These are phyloP conservation scores for Catharus fuscescens DNA, from an alignment of 2,113 vertebrate genomes.

Conservation along the genomic window DNA sequence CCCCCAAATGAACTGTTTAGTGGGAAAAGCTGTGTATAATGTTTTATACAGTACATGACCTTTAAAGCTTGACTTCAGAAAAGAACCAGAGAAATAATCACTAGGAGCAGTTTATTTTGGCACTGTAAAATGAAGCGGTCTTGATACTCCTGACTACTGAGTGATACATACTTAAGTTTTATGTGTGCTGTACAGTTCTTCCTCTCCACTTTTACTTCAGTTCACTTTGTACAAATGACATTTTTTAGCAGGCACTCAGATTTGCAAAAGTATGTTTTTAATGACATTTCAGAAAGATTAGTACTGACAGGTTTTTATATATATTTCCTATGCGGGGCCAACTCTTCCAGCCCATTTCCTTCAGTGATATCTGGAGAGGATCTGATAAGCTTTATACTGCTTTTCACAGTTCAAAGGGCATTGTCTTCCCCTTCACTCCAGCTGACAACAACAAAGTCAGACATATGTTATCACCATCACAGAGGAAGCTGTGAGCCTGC, in stretches of 20 bases:
- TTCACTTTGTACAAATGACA: neutral
- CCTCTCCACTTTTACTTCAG: constrained; percentile 37
- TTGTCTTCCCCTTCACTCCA: constrained; percentile 69
- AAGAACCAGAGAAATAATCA: neutral
- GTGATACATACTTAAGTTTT: neutral
- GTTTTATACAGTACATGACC: neutral
- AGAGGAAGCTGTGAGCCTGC: constrained; percentile 68
- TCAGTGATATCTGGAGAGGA: constrained; percentile 77
- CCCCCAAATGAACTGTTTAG: neutral
- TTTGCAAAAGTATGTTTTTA: constrained; percentile 64
- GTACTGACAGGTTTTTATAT: constrained; percentile 72
- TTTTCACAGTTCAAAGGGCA: constrained; percentile 75
- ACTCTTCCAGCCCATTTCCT: constrained; percentile 75
- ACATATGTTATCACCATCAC: constrained; percentile 68
- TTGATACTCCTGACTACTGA: neutral
- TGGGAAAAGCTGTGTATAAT: neutral
- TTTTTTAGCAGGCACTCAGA: constrained; percentile 49
- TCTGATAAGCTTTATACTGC: constrained; percentile 79
- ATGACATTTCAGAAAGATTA: constrained; percentile 67
- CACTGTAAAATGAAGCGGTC: neutral
- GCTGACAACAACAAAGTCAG: constrained; percentile 70
- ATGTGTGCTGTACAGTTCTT: constrained; percentile 11
- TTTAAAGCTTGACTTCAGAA: constrained; percentile 14
- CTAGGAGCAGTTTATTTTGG: neutral
- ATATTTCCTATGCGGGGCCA: constrained; percentile 72